Evolutionary conservation across 1,140 invertebrate genomes (phyloP), one percentile per base, ranked within the genome.

Genomic region (Atta colombica): DNA sequence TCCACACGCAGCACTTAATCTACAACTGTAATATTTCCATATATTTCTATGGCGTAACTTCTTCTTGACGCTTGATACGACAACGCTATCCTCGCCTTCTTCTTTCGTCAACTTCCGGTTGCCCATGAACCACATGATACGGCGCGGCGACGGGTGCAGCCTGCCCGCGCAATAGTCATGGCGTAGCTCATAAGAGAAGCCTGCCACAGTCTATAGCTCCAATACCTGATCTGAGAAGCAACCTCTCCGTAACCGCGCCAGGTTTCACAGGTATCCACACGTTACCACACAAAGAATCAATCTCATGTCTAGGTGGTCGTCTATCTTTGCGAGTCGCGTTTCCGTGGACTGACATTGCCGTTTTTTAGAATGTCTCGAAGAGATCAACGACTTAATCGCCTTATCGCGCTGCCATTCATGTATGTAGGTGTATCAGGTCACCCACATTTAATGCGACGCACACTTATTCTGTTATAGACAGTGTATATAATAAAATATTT

Each of bases 141-240:
- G 88, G 88, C 88, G 88, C 86, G 92, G 92, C 92, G 92, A 90
- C 85, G 91, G 94, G 93, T 92, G 94, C 95, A 95, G 95, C 95
- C 91, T 96, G 96, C 91, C 96, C 96, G 94, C 96, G 97, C 96
- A 98, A 98, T 97, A 97, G 96, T 96, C 97, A 98, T 95, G 97
- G 98, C 94, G 98, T 98, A 96, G 97, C 97, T 94, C 97, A 98
- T 96, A 97, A 97, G 96, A 96, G 98, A 94, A 97, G 97, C 94
- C 96, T 98, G 94, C 97, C 97, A 93, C 97, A 97, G 95, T 96
- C 97, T 93, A 96, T 97, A 94, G 95, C 96, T 94, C 97, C 97
- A 95, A 98, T 98, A 95, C 98, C 98, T 95, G 97, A 98, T 96
- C 97, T 98, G 95, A 97, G 98, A 95, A 97, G 97, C 96, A 97